phyloP scores from a whole-genome alignment of 2,113 vertebrate species.

The Cricetomys ansorgei region DNA sequence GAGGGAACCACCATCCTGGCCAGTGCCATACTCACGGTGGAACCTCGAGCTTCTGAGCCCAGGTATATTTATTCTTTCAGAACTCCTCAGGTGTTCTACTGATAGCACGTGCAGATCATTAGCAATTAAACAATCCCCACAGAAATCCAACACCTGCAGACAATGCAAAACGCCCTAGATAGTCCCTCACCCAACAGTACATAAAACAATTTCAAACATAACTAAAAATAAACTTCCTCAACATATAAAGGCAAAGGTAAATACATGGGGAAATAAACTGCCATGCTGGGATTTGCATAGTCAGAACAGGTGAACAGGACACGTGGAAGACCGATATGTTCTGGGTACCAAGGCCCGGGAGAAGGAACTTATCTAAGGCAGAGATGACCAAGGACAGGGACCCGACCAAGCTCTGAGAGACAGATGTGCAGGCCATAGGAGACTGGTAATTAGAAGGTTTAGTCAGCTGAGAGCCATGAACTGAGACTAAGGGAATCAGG shows the following conservation, averaged over 20 bases:
- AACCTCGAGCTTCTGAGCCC: too few species aligned
- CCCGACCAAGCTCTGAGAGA: neutral
- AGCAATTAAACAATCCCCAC: too few species aligned
- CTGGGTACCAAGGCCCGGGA: neutral
- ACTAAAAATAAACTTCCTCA: too few species aligned
- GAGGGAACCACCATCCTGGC: too few species aligned
- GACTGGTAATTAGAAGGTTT: neutral
- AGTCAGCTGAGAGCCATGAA: neutral
- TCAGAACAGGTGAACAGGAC: neutral
- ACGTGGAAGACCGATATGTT: neutral
- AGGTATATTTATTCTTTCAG: too few species aligned
- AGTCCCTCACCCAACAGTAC: too few species aligned
- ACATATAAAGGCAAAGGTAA: slow-evolving; percentile 16
- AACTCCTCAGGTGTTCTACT: too few species aligned
- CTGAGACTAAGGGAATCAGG: neutral
- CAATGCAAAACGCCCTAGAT: too few species aligned
- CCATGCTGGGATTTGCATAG: neutral
- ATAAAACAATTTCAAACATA: too few species aligned
- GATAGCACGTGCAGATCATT: too few species aligned
- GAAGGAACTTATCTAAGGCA: neutral
- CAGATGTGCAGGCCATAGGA: neutral
- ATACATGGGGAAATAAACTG: neutral
- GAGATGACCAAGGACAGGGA: neutral
- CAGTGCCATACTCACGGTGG: too few species aligned
- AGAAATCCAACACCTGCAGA: too few species aligned